Evolutionary conservation across 2,113 vertebrate genomes (phyloP).

Genomic region (Chloroceryle aenea): DNA sequence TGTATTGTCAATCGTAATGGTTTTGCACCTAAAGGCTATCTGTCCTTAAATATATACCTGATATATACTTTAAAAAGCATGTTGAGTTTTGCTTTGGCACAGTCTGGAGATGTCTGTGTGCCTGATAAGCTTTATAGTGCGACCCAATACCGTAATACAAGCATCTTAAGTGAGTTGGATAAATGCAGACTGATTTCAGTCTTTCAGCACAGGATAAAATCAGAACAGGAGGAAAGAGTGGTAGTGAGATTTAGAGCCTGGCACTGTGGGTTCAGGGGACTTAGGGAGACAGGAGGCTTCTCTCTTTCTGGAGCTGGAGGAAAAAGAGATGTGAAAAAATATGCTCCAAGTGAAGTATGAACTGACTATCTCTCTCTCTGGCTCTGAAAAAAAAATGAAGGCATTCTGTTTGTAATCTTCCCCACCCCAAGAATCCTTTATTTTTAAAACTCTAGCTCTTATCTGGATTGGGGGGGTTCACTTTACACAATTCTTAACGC

Average conservation of each 20-base stretch:
- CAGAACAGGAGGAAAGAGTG: not conserved
- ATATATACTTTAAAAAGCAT: not conserved
- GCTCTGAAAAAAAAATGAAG: not conserved
- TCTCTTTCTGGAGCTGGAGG: not conserved
- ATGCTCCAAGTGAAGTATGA: not conserved
- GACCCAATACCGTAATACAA: not conserved
- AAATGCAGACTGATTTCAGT: not conserved
- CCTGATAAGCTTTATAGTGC: not conserved
- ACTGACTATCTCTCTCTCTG: not conserved
- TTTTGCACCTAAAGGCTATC: not conserved
- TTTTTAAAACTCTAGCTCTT: not conserved
- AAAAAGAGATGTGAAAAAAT: not conserved
- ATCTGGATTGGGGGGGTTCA: not conserved
- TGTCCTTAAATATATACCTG: not conserved
- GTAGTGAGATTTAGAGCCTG: not conserved
- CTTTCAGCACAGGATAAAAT: not conserved
- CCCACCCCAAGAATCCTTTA: not conserved
- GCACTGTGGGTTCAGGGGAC: fast-evolving
- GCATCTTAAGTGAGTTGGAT: not conserved
- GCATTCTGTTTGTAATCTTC: not conserved
- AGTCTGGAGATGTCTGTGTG: not conserved
- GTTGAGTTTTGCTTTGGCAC: not conserved
- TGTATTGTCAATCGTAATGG: not conserved
- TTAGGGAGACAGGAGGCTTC: not conserved
- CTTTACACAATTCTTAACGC: not conserved